These are phyloP conservation scores for Halyomorpha halys DNA, from an alignment of 1,140 invertebrate species.

Conservation along the genomic window DNA sequence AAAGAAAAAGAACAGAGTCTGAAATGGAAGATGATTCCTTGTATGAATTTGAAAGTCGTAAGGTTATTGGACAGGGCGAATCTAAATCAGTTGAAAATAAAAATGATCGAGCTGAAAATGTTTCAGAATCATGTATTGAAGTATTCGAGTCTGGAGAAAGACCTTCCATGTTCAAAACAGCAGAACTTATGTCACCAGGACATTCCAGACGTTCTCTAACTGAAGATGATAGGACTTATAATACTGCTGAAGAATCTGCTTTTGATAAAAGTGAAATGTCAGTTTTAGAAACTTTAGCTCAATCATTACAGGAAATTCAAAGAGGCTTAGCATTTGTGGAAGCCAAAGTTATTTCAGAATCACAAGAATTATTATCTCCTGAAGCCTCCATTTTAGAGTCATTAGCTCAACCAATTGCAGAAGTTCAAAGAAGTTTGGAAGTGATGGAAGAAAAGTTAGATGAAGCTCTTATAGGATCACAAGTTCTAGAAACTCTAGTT, in stretches of 20 bases:
- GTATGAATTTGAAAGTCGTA: conserved; percentile 28
- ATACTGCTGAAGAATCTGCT: conserved; percentile 30
- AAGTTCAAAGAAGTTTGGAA: conserved; percentile 48
- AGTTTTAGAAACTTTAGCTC: conserved; percentile 32
- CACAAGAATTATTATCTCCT: conserved; percentile 26
- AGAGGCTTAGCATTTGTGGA: conserved; percentile 31
- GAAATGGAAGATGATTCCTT: conserved; percentile 31
- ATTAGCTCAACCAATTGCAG: conserved; percentile 46
- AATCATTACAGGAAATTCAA: conserved; percentile 33
- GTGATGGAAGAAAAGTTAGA: conserved; percentile 36
- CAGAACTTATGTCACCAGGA: conserved; percentile 14
- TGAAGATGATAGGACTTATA: conserved; percentile 28
- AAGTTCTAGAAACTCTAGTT: conserved; percentile 44
- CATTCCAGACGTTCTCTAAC: conserved; percentile 9
- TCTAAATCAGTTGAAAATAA: conserved; percentile 5
- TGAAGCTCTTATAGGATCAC: conserved; percentile 26
- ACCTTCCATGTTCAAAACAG: conserved; percentile 11
- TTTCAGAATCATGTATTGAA: conserved; percentile 13
- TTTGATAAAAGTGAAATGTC: conserved; percentile 32
- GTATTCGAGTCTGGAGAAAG: conserved; percentile 10
- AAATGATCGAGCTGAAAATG: background rate
- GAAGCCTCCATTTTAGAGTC: conserved; percentile 36
- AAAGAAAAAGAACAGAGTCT: conserved; percentile 26
- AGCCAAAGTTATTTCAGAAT: conserved; percentile 29
- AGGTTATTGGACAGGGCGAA: conserved; percentile 8